Conservation (phyloP, 2,113 vertebrate species). For the Leptodactylus fuscus region DNA sequence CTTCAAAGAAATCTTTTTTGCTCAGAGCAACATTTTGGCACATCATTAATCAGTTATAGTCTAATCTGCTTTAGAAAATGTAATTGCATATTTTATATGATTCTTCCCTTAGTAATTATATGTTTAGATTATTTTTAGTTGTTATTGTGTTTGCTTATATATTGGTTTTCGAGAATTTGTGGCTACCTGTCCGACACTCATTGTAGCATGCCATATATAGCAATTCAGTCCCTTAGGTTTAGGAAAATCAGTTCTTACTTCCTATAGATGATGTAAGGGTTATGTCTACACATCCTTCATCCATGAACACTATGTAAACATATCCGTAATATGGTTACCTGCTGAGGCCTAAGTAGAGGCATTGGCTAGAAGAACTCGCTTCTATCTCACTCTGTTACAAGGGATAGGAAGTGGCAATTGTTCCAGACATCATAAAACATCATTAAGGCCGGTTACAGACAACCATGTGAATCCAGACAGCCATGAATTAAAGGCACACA, state of each 20-base stretch:
- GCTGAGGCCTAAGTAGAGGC: not conserved
- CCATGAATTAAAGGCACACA: too few relatives aligned
- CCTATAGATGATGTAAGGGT: not conserved
- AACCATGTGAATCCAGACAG: too few relatives aligned
- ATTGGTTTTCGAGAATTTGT: too few relatives aligned
- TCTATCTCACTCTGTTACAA: not conserved
- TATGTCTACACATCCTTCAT: not conserved
- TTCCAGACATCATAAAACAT: too few relatives aligned
- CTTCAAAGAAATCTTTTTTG: conserved; percentile 58
- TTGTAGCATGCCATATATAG: too few relatives aligned
- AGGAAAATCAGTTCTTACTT: not conserved
- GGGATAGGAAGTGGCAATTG: not conserved
- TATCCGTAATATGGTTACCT: not conserved
- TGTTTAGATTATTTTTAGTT: conserved; percentile 22
- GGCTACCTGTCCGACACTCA: not conserved
- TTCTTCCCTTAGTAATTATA: conserved; percentile 36
- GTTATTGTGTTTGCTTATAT: not conserved
- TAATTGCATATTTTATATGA: conserved; percentile 44
- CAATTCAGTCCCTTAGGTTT: not conserved
- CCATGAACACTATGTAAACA: not conserved
- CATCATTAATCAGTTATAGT: conserved; percentile 53
- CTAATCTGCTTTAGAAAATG: conserved; percentile 43
- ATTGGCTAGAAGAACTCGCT: not conserved
- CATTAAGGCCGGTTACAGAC: too few relatives aligned
- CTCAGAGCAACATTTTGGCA: conserved; percentile 52